Percentiles rank a stretch among this genome's conserved stretches.
Evolutionary conservation across 2,113 vertebrate genomes (phyloP).

Genomic region (Suncus etruscus): DNA sequence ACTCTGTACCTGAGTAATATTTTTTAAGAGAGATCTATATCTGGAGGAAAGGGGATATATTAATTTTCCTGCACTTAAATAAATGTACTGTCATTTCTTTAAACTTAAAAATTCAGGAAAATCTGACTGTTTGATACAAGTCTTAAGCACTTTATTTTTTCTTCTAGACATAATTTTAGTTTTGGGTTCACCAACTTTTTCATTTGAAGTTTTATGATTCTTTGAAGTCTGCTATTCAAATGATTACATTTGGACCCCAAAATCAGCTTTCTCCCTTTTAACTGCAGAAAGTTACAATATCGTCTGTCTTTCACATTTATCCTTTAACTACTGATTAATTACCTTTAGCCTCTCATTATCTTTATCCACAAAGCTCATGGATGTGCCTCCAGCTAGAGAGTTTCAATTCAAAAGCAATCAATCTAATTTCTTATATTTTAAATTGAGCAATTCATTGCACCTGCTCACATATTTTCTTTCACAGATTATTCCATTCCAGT

Average conservation of each 20-base stretch:
- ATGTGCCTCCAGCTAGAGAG: neutral
- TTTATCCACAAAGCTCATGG: constrained; percentile 22
- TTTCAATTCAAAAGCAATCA: constrained; percentile 22
- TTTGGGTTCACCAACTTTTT: neutral
- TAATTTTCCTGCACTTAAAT: neutral
- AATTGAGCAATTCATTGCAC: neutral
- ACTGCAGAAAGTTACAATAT: neutral
- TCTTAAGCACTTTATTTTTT: neutral
- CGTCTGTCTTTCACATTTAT: constrained; percentile 36
- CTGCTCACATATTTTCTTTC: neutral
- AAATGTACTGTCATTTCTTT: neutral
- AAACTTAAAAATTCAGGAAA: neutral
- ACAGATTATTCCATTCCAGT: neutral
- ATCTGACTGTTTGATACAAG: neutral
- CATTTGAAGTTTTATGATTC: constrained; percentile 28
- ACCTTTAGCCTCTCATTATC: constrained; percentile 21
- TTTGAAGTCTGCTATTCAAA: constrained; percentile 22
- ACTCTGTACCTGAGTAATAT: too few relatives aligned
- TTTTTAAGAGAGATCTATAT: neutral
- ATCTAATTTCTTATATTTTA: neutral
- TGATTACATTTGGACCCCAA: neutral
- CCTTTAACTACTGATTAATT: constrained; percentile 68
- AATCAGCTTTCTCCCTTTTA: constrained; percentile 17
- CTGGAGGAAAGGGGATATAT: neutral
- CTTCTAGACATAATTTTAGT: neutral